Evolutionary conservation across 2,797 vertebrate genomes (phyloP).

Genomic region (Limosa lapponica): DNA sequence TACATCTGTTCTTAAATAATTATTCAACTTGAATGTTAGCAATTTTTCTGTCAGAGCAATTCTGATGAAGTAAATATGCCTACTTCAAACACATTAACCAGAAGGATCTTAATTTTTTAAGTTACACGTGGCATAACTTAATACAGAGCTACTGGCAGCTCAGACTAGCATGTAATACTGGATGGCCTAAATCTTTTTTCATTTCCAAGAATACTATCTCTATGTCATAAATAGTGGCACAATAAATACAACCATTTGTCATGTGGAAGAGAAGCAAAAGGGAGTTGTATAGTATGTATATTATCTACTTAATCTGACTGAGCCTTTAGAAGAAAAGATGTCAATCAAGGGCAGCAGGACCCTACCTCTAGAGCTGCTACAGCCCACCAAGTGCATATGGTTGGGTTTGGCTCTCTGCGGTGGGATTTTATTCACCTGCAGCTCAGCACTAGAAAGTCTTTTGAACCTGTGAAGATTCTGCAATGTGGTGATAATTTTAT

Average conservation of each 20-base stretch:
- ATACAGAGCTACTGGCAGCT: neutral
- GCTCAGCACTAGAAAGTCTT: neutral
- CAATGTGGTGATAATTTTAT: neutral
- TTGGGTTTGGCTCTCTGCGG: neutral
- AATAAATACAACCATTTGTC: neutral
- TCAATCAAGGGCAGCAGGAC: neutral
- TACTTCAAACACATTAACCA: neutral
- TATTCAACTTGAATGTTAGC: neutral
- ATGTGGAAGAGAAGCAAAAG: neutral
- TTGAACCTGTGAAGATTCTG: neutral
- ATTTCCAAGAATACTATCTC: neutral
- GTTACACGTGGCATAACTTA: neutral
- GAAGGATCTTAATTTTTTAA: neutral
- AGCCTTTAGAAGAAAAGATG: neutral
- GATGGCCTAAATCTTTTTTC: neutral
- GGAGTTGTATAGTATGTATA: neutral
- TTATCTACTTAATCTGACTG: neutral
- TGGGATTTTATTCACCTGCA: neutral
- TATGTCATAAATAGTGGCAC: neutral
- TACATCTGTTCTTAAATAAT: neutral
- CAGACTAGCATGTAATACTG: neutral
- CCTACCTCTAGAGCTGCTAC: neutral
- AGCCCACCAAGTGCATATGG: neutral
- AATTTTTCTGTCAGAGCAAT: neutral
- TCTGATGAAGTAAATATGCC: neutral